phyloP scores from a whole-genome alignment of 92 coral and sea anemone species.

The Palythoa grandis region DNA sequence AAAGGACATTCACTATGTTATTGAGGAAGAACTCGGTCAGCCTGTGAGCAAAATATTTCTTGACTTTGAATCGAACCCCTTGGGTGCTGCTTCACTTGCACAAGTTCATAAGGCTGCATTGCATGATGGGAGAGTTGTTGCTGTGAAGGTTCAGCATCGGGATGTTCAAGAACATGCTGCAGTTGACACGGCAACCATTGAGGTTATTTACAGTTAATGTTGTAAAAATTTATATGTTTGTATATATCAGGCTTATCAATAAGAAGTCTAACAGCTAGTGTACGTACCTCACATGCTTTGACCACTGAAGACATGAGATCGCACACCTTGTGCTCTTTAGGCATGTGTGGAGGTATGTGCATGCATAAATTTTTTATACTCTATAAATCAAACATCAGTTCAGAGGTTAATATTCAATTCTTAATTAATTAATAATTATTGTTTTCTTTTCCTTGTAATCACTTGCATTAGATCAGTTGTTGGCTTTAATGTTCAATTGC shows the following conservation, averaged over 20 bases:
- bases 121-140: conserved; percentile 89
- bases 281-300: too few species aligned
- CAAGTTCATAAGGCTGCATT: conserved; percentile 95
- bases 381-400: too few species aligned
- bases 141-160: conserved; percentile 94
- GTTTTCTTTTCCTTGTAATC: too few species aligned
- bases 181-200: conserved; percentile 92
- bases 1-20: conserved; percentile 68
- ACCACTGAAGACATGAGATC: too few species aligned
- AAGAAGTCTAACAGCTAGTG: too few species aligned
- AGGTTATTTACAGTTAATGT: conserved; percentile 54
- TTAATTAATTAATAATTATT: too few species aligned
- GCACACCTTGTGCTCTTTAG: too few species aligned
- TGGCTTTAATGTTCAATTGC: not conserved
- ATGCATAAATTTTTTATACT: too few species aligned
- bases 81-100: conserved; percentile 96
- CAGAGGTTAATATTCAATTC: too few species aligned
- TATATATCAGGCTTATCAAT: too few species aligned
- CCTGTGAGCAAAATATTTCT: conserved; percentile 71
- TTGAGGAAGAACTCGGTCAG: conserved; percentile 81
- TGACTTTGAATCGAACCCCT: conserved; percentile 77
- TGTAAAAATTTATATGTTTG: not conserved
- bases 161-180: conserved; percentile 95
- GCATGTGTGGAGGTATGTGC: too few species aligned
- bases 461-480: too few species aligned